Percentiles rank a stretch among this genome's conserved stretches.
phyloP scores from a whole-genome alignment of 1,140 invertebrate genomes.

The Oreohelix idahoensis region DNA sequence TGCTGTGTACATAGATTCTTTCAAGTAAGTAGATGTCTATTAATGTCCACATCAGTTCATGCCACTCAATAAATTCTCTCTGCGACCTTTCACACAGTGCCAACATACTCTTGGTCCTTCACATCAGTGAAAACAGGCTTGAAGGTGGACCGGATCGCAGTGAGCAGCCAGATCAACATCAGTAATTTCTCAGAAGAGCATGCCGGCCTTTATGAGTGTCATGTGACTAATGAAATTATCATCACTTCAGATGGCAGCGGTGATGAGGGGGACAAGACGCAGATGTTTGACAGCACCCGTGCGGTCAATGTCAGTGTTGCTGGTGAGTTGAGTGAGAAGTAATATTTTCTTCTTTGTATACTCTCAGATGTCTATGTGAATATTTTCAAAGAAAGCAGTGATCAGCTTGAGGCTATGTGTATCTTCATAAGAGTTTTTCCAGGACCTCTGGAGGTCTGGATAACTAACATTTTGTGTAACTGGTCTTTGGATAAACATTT shows the following conservation, averaged over 20 bases:
- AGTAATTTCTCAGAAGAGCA: conserved; percentile 22
- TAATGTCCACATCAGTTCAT: neutral
- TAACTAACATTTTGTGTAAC: too few relatives aligned
- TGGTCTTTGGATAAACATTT: too few relatives aligned
- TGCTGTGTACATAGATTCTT: too few relatives aligned
- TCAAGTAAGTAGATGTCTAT: too few relatives aligned
- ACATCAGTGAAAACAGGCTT: neutral
- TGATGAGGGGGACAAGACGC: neutral
- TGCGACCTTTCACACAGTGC: neutral
- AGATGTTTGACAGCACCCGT: neutral
- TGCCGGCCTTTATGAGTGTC: conserved; percentile 21
- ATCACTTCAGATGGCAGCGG: neutral
- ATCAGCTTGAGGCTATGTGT: too few relatives aligned
- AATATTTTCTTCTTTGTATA: too few relatives aligned
- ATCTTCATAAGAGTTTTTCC: too few relatives aligned
- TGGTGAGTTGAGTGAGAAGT: neutral
- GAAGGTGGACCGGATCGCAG: neutral
- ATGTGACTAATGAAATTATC: conserved; percentile 26
- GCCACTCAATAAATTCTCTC: neutral
- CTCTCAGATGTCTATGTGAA: too few relatives aligned
- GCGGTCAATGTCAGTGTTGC: conserved; percentile 5
- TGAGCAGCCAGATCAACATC: conserved; percentile 11
- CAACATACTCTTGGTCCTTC: conserved; percentile 34
- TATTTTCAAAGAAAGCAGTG: too few relatives aligned
- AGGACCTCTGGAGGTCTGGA: too few relatives aligned